Conservation (phyloP, 2,888 invertebrate species). For the Xestia ashworthii region DNA sequence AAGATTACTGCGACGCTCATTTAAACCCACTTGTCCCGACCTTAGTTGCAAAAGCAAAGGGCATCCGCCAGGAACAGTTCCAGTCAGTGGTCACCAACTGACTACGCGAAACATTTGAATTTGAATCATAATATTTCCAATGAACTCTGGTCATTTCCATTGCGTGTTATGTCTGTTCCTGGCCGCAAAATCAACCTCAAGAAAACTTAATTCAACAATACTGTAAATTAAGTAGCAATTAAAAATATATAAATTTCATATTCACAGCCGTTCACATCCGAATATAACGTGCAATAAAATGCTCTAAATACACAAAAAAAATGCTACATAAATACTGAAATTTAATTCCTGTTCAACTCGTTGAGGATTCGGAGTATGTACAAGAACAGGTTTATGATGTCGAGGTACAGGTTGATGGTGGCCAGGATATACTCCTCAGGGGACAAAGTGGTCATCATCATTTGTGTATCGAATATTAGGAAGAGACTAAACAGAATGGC, state of each 20-base stretch:
- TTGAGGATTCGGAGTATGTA: slow-evolving; percentile 94
- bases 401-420: slow-evolving; percentile 96
- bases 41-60: slow-evolving; percentile 24
- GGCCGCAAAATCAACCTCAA: background rate
- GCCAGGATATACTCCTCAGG: slow-evolving; percentile 97
- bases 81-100: background rate
- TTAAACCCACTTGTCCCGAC: background rate
- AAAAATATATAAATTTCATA: slow-evolving; percentile 53
- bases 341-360: slow-evolving; percentile 89
- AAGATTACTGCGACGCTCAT: slow-evolving; percentile 25
- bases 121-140: background rate
- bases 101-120: background rate
- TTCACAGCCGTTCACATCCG: slow-evolving; percentile 62
- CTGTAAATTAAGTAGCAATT: slow-evolving; percentile 32
- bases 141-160: background rate
- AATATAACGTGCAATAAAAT: slow-evolving; percentile 63
- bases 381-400: slow-evolving; percentile 96
- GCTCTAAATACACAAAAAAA: slow-evolving; percentile 59
- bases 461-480: slow-evolving; percentile 96
- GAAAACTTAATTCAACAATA: slow-evolving; percentile 39
- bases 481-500: slow-evolving; percentile 95
- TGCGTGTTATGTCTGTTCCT: background rate
- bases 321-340: slow-evolving; percentile 41
- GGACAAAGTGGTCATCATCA: slow-evolving; percentile 95
- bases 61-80: background rate